These are phyloP conservation scores for Oscheius onirici DNA, from an alignment of 2,888 invertebrate species.

Conservation along the genomic window DNA sequence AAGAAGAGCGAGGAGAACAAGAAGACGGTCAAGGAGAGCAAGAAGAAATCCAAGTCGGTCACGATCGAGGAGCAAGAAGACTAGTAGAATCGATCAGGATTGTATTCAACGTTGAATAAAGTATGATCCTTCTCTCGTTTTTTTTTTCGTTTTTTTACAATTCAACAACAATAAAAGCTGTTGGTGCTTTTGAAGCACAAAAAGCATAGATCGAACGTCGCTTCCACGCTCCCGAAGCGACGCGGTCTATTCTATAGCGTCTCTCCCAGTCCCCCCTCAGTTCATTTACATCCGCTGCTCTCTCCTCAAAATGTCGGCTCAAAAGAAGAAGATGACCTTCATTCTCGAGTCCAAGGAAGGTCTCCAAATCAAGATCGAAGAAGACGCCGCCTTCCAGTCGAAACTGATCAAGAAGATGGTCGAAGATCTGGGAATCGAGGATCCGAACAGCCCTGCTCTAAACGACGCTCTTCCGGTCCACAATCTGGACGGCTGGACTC, in stretches of 20 bases:
- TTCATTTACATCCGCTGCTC: neutral
- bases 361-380: neutral
- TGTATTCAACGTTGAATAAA: too few relatives aligned
- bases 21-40: too few relatives aligned
- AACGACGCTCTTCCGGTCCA: neutral
- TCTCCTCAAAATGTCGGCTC: neutral
- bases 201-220: too few relatives aligned
- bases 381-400: conserved; percentile 20
- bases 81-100: too few relatives aligned
- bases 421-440: neutral
- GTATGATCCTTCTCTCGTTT: too few relatives aligned
- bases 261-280: neutral
- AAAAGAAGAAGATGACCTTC: neutral
- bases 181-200: neutral
- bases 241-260: too few relatives aligned
- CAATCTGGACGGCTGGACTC: neutral
- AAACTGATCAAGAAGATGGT: neutral
- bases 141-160: too few relatives aligned
- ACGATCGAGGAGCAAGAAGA: too few relatives aligned
- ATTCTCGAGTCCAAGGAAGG: neutral
- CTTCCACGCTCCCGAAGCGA: too few relatives aligned
- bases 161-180: too few relatives aligned
- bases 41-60: too few relatives aligned
- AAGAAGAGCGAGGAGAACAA: too few relatives aligned
- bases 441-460: neutral